Evolutionary conservation across 1,140 invertebrate species (phyloP), one percentile per base, ranked within the genome.

Genomic region (Drosophila pruinosa): DNA sequence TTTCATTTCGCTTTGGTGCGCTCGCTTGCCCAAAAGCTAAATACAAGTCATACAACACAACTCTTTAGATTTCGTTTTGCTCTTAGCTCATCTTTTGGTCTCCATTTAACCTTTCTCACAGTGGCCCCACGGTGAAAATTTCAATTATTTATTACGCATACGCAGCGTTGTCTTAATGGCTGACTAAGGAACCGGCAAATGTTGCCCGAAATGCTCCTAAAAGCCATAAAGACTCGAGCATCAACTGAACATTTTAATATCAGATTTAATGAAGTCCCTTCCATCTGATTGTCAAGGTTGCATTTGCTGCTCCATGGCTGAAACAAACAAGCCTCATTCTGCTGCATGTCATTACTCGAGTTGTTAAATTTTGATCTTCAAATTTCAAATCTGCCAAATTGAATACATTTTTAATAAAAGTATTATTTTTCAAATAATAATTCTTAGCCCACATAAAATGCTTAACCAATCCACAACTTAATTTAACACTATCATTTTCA

Each of bases 111-210:
- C 79, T 71, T 76, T 70, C 53, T 19, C 63, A 24, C 63, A 41
- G 76, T 38, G 72, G 67, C 62, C 76, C 67, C 67, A 70, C 41
- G 59, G 41, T 70, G 81, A 71, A 73, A 71, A 81, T 86, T 88
- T 88, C 82, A 86, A 82, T 88, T 86, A 88, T 86, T 82, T 82
- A 86, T 86, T 88, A 68, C 69, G 73, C 81, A 86, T 77, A 85
- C 81, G 73, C 77, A 74, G 69, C 70, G 82, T 73, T 80, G 76
- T 70, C 80, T 74, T 86, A 86, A 86, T 86, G 75, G 68, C 80
- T 64, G 62, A 63, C 78, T 82, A 58, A 67, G 38, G 19, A 59
- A 24, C 24, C 45, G 14, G 48, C 38, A 8, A 50, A 50, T 50
- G 43, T 61, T 36, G 41, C 57, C 47, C 58, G 47, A 63, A 69